Evolutionary conservation across 2,113 vertebrate species (phyloP), one percentile per base, ranked within the genome.

Genomic region (Neoarius graeffei): DNA sequence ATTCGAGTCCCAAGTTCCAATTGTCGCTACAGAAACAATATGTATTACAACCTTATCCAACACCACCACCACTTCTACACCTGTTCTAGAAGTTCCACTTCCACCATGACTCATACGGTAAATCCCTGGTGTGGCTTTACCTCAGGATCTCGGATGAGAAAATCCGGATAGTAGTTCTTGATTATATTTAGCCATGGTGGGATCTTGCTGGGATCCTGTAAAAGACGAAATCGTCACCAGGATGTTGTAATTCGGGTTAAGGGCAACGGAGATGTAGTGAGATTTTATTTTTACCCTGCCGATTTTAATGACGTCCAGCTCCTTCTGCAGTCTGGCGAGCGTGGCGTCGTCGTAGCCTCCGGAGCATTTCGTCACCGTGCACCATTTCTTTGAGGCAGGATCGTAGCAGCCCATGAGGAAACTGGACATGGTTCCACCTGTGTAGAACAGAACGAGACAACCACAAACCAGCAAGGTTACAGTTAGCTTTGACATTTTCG

Each of bases 351-450:
- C 98, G 0, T 98, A 98, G 90, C 98, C 98, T 8, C 98, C 97
- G 0, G 97, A 93, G 85, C 98, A 99, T 93, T 99, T 99, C 89
- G 98, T 99, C 90, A 99, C 98, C 0, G 98, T 99, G 95, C 98
- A 99, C 98, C 98, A 99, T 87, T 97, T 97, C 90, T 95, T 97
- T 4, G 96, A 96, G 86, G 95, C 92, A 0, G 98, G 97, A 87
- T 99, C 98, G 0, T 97, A 98, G 92, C 98, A 99, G 90, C 98
- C 98, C 98, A 99, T 99, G 13, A 99, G 96, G 84, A 99, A 99
- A 89, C 98, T 98, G 83, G 98, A 99, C 98, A 99, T 99, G 95
- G 99, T 98, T 90, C 98, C 98, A 67, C 98, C 98, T 99, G 94
- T 69, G 87, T 86, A 19, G 73, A 10, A 52, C 19, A 84, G 62